A percentile compares a stretch with the other conserved stretches of the same genome.
These are phyloP conservation scores for Camelus dromedarius DNA, from an alignment of 2,113 vertebrate species.

Conservation along the genomic window DNA sequence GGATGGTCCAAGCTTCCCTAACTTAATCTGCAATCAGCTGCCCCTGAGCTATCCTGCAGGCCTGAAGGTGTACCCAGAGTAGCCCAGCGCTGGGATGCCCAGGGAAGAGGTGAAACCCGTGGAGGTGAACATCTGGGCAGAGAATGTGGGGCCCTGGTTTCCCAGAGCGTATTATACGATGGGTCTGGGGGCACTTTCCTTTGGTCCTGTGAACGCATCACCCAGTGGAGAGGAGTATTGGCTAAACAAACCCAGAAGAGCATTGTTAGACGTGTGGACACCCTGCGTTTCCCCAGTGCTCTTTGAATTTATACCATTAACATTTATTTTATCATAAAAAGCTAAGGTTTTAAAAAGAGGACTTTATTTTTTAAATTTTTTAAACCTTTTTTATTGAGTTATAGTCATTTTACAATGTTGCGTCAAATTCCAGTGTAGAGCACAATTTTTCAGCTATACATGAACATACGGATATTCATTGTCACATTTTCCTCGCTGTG, in stretches of 20 bases:
- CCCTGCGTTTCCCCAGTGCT: not conserved
- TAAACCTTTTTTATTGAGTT: too few species aligned
- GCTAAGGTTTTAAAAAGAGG: not conserved
- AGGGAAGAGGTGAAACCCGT: not conserved
- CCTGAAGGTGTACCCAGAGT: not conserved
- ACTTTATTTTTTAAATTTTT: not conserved
- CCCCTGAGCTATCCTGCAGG: not conserved
- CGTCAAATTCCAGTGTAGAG: too few species aligned
- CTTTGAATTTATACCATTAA: not conserved
- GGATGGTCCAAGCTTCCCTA: not conserved
- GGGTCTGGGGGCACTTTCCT: fast-evolving
- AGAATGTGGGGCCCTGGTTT: not conserved
- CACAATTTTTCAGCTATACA: too few species aligned
- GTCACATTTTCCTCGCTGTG: too few species aligned
- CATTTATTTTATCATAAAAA: not conserved
- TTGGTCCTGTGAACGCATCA: not conserved
- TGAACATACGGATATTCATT: too few species aligned
- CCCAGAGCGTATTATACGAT: not conserved
- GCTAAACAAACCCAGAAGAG: not conserved
- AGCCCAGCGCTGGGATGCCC: not conserved
- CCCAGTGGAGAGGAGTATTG: not conserved
- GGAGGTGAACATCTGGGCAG: not conserved
- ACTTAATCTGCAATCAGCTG: not conserved
- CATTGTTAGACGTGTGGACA: not conserved
- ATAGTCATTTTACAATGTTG: too few species aligned